phyloP scores from a whole-genome alignment of 1,140 invertebrate species.

The Nasonia vitripennis region DNA sequence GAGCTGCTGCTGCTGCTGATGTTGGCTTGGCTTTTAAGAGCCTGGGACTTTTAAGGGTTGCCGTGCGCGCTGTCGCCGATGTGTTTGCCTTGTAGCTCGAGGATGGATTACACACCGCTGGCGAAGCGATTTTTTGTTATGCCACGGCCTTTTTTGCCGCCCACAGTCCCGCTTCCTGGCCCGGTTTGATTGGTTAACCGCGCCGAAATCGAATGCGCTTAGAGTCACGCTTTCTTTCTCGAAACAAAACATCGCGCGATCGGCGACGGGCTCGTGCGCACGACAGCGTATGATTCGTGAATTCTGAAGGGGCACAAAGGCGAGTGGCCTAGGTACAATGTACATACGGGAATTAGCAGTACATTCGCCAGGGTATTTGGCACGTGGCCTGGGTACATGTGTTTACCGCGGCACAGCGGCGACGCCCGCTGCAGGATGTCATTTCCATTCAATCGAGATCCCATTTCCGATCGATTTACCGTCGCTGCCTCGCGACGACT shows the following conservation, averaged over 20 bases:
- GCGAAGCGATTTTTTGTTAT: conserved; percentile 23
- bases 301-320: background rate
- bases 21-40: conserved; percentile 27
- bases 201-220: background rate
- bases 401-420: conserved; percentile 54
- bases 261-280: background rate
- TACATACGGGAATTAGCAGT: conserved; percentile 13
- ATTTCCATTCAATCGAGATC: conserved; percentile 68
- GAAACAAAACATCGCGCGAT: background rate
- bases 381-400: conserved; percentile 58
- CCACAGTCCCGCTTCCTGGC: background rate
- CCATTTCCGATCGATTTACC: conserved; percentile 62
- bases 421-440: conserved; percentile 58
- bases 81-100: background rate
- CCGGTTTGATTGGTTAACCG: background rate
- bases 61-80: background rate
- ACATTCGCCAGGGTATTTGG: conserved; percentile 15
- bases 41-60: conserved; percentile 40
- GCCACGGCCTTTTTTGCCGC: background rate
- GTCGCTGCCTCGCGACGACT: conserved; percentile 27
- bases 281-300: background rate
- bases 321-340: background rate
- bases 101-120: conserved; percentile 26
- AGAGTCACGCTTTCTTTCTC: background rate
- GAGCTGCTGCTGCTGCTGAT: background rate